Conservation (phyloP, 2,888 invertebrate genomes). For the Luperina nickerlii region DNA sequence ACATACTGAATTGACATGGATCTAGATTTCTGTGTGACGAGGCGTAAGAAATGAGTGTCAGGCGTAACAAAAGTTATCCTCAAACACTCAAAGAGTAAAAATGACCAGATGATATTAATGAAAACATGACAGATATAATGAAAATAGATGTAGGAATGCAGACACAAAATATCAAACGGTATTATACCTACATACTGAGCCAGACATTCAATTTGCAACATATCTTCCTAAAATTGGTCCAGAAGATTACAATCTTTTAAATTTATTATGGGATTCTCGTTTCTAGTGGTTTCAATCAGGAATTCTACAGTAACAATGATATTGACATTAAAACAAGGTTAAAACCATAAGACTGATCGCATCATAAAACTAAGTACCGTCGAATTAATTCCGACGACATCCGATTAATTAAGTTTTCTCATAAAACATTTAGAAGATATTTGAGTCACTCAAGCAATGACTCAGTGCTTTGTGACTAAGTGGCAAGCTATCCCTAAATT, state of each 20-base stretch:
- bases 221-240: too few species aligned
- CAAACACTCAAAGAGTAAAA: background rate
- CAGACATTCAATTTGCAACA: background rate
- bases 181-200: background rate
- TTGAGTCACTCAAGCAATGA: conserved; percentile 58
- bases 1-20: conserved; percentile 40
- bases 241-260: background rate
- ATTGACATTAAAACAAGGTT: background rate
- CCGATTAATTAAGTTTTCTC: conserved; percentile 50
- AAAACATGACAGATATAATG: background rate
- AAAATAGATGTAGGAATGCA: background rate
- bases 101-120: background rate
- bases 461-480: conserved; percentile 58
- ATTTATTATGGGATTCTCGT: background rate
- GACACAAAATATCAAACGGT: background rate
- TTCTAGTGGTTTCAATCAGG: background rate
- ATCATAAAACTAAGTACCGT: background rate
- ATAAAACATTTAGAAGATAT: conserved; percentile 49
- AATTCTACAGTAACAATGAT: background rate
- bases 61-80: conserved; percentile 21
- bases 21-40: conserved; percentile 42
- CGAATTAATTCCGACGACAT: conserved; percentile 38
- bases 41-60: conserved; percentile 31
- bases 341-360: background rate
- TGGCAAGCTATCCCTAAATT: conserved; percentile 53